Conservation (phyloP, 1,140 invertebrate species). For the Anagrus nilaparvatae region DNA sequence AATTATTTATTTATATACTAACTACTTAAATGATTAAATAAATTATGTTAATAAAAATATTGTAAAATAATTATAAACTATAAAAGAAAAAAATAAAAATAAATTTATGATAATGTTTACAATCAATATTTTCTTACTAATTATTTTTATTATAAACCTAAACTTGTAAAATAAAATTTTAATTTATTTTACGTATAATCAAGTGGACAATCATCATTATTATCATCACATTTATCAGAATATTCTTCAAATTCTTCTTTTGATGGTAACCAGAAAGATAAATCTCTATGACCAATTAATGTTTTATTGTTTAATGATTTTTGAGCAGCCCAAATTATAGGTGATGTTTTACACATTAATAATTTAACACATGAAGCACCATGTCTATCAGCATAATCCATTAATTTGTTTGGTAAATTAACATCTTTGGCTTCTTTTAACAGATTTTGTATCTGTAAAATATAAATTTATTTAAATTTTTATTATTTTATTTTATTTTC, state of each 20-base stretch:
- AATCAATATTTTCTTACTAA: not conserved
- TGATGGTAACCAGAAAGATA: conserved; percentile 47
- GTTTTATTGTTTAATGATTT: conserved; percentile 41
- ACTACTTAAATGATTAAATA: too few relatives aligned
- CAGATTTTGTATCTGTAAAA: conserved; percentile 42
- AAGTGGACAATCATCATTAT: conserved; percentile 47
- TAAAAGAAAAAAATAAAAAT: too few relatives aligned
- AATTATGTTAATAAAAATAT: too few relatives aligned
- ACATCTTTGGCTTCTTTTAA: conserved; percentile 47
- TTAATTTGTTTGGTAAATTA: conserved; percentile 51
- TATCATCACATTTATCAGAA: conserved; percentile 53
- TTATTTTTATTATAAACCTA: conserved; percentile 10
- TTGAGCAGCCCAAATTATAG: conserved; percentile 66
- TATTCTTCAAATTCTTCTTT: conserved; percentile 50
- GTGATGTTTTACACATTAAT: conserved; percentile 64
- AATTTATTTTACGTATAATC: too few relatives aligned
- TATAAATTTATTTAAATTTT: not conserved
- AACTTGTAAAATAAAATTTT: too few relatives aligned
- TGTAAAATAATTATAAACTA: too few relatives aligned
- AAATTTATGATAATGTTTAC: conserved; percentile 11
- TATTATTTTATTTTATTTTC: too few relatives aligned
- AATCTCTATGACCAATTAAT: conserved; percentile 19
- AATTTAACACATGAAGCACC: conserved; percentile 60
- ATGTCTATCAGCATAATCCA: conserved; percentile 46
- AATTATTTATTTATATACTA: too few relatives aligned